Conservation (phyloP, 2,797 vertebrate species). For the Bufotes viridis region DNA sequence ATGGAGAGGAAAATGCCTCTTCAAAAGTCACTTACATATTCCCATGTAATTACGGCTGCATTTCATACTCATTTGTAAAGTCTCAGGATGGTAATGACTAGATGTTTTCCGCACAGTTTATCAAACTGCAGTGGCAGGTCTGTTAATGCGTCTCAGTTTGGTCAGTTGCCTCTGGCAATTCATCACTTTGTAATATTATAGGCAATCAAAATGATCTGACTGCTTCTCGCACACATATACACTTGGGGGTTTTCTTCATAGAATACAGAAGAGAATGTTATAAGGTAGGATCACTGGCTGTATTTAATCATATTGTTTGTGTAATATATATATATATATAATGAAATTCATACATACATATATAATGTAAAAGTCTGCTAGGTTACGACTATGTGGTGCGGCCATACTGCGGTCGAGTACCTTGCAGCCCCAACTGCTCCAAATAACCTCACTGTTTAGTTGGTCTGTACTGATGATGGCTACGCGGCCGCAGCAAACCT, state of each 20-base stretch:
- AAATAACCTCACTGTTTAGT: too few species aligned
- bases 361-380: too few species aligned
- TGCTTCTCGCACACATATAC: slow-evolving; percentile 28
- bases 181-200: slow-evolving; percentile 57
- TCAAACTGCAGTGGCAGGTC: slow-evolving; percentile 56
- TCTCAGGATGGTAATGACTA: slow-evolving; percentile 48
- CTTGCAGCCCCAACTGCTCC: too few species aligned
- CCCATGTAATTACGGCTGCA: slow-evolving; percentile 51
- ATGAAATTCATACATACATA: too few species aligned
- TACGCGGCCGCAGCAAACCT: too few species aligned
- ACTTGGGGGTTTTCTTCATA: slow-evolving; percentile 17
- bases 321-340: not conserved
- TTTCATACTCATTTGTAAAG: slow-evolving; percentile 53
- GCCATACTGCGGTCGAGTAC: too few species aligned
- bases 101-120: slow-evolving; percentile 48
- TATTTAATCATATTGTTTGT: not conserved
- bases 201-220: slow-evolving; percentile 46
- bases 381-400: too few species aligned
- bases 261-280: not conserved
- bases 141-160: slow-evolving; percentile 49
- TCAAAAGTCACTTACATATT: slow-evolving; percentile 49
- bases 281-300: not conserved
- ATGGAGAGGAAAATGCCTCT: slow-evolving; percentile 28
- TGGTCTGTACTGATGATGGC: too few species aligned
- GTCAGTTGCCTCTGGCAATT: slow-evolving; percentile 58